These are phyloP conservation scores for Achroia grisella DNA, from an alignment of 1,140 invertebrate species.

Conservation along the genomic window DNA sequence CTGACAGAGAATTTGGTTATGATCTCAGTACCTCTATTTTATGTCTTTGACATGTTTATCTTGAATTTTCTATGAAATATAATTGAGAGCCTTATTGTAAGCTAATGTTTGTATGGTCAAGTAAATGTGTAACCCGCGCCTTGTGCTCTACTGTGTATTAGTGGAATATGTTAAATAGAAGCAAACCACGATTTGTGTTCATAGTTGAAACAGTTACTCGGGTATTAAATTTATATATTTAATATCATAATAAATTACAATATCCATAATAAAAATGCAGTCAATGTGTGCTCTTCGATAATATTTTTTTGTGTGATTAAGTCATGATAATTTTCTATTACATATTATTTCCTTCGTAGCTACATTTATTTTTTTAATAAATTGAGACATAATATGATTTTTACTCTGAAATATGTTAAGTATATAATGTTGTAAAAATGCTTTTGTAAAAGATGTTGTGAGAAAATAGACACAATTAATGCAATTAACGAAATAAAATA, in stretches of 20 bases:
- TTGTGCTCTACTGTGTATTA: constrained; percentile 48
- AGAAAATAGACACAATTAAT: constrained; percentile 9
- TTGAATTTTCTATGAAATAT: constrained; percentile 47
- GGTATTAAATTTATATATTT: constrained; percentile 32
- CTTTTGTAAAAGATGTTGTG: constrained; percentile 27
- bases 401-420: too few species aligned
- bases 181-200: constrained; percentile 68
- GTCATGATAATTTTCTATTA: constrained; percentile 43
- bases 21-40: constrained; percentile 25
- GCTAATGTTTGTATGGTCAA: constrained; percentile 43
- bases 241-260: constrained; percentile 58
- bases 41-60: constrained; percentile 37
- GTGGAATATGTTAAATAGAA: constrained; percentile 50
- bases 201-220: constrained; percentile 55
- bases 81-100: constrained; percentile 40
- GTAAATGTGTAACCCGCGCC: constrained; percentile 41
- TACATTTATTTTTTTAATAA: constrained; percentile 42
- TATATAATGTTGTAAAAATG: constrained; percentile 3
- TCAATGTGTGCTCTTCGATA: constrained; percentile 35
- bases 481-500: constrained; percentile 15
- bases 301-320: constrained; percentile 55
- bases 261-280: constrained; percentile 50
- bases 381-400: constrained; percentile 47
- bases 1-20: constrained; percentile 33
- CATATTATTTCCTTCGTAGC: constrained; percentile 44